phyloP scores from a whole-genome alignment of 2,888 invertebrate genomes.

The Phalangium opilio region DNA sequence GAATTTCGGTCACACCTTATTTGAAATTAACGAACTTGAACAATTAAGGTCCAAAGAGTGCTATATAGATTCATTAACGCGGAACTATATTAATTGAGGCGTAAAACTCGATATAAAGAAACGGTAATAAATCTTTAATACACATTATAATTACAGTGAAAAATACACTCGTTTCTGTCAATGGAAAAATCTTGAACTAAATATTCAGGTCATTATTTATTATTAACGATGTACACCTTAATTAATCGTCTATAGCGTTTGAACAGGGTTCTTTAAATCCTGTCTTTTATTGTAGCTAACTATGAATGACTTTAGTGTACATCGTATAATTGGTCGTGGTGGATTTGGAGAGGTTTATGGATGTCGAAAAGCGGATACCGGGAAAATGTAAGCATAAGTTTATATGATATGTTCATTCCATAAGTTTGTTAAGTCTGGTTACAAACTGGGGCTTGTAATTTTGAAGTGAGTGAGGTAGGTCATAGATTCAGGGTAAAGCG shows the following conservation, averaged over 20 bases:
- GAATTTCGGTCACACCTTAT: no score
- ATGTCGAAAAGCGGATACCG: constrained; percentile 97
- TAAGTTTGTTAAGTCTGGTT: no score
- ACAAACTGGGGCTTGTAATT: no score
- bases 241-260: background rate
- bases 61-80: no score
- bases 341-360: constrained; percentile 98
- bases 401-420: background rate
- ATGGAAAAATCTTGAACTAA: constrained; percentile 99
- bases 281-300: constrained; percentile 54
- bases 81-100: no score
- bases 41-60: no score
- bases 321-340: constrained; percentile 96
- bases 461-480: no score
- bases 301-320: constrained; percentile 99
- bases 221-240: no score
- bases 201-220: constrained; percentile 64
- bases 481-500: no score
- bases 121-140: no score
- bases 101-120: no score
- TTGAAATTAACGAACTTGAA: no score
- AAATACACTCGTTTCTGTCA: constrained; percentile 99
- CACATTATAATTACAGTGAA: constrained; percentile 72
- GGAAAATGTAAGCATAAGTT: constrained; percentile 63
- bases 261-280: background rate